Evolutionary conservation across 2,888 invertebrate species (phyloP).

Genomic region (Mimachlamys varia): DNA sequence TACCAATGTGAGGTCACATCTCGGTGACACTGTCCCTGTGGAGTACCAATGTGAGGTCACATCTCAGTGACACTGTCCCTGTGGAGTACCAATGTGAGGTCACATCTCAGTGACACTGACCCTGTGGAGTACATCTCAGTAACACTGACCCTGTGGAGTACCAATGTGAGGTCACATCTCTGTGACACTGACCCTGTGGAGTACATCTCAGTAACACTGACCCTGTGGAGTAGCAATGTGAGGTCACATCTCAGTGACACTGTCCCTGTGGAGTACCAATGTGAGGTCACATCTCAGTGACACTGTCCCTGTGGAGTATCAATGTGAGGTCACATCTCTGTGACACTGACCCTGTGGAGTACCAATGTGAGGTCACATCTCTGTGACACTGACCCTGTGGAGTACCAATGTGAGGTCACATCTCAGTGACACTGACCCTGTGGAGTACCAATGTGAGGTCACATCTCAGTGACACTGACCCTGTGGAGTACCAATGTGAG

Average conservation of each 20-base stretch:
- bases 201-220: not conserved
- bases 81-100: no score
- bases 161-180: not conserved
- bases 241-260: not conserved
- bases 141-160: not conserved
- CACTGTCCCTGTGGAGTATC: no score
- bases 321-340: no score
- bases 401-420: no score
- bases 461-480: not conserved
- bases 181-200: not conserved
- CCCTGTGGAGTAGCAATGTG: not conserved
- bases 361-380: no score
- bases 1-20: not conserved
- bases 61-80: no score
- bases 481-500: not conserved
- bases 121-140: not conserved
- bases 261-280: no score
- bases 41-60: not conserved
- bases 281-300: no score
- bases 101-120: no score
- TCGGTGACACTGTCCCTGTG: not conserved
- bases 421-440: not conserved
- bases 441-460: no score
- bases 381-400: no score
- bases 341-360: no score